Evolutionary conservation across 2,797 vertebrate genomes (phyloP).

Genomic region (Sarcoramphus papa): DNA sequence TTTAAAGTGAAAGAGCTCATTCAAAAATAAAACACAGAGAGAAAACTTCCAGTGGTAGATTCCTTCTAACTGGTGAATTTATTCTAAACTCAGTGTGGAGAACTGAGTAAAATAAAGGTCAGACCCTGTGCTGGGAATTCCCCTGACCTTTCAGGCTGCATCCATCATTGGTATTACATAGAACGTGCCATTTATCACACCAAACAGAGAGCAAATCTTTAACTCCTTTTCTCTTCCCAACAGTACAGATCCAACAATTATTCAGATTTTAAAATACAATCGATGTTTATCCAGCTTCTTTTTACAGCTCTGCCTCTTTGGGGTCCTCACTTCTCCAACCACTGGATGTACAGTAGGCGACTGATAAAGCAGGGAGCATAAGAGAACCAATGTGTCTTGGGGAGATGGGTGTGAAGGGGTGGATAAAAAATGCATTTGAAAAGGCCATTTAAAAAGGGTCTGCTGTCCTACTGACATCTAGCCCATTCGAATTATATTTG

Average conservation of each 20-base stretch:
- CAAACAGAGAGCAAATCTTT: constrained; percentile 62
- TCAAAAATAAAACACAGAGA: constrained; percentile 53
- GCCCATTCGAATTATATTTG: neutral
- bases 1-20: constrained; percentile 42
- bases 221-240: constrained; percentile 49
- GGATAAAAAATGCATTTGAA: neutral
- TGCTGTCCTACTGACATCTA: neutral
- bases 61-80: constrained; percentile 51
- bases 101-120: constrained; percentile 90
- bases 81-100: constrained; percentile 66
- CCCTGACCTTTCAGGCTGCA: constrained; percentile 87
- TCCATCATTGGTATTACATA: constrained; percentile 70
- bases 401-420: neutral
- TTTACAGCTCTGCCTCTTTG: constrained; percentile 12
- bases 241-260: constrained; percentile 36
- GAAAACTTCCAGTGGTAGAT: constrained; percentile 41
- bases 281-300: constrained; percentile 33
- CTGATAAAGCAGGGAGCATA: neutral
- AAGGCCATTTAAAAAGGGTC: neutral
- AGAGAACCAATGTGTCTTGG: neutral
- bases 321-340: neutral
- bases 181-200: constrained; percentile 70
- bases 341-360: neutral
- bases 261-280: constrained; percentile 47
- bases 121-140: constrained; percentile 89